A percentile compares a stretch with the other conserved stretches of the same genome.
These are phyloP conservation scores for Hermetia illucens DNA, from an alignment of 1,140 invertebrate species.

Conservation along the genomic window DNA sequence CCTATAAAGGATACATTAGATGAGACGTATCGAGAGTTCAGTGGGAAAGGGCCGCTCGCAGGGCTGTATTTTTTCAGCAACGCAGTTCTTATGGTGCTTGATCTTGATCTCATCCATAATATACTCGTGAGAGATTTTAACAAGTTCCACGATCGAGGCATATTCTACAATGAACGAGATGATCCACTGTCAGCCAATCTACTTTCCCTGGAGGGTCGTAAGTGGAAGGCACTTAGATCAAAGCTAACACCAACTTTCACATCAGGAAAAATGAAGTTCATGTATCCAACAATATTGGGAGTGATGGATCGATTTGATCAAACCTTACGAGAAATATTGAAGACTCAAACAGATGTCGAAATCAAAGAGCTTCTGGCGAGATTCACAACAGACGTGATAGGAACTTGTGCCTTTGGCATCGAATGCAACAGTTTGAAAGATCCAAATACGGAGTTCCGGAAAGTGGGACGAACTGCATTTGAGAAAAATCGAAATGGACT, in stretches of 20 bases:
- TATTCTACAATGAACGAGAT: constrained; percentile 31
- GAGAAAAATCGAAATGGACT: background rate
- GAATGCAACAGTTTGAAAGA: constrained; percentile 33
- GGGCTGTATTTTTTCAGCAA: constrained; percentile 24
- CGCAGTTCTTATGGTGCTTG: constrained; percentile 31
- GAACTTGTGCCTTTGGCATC: constrained; percentile 37
- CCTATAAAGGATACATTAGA: background rate
- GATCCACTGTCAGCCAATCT: constrained; percentile 37
- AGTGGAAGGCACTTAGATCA: constrained; percentile 35
- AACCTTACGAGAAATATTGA: constrained; percentile 5
- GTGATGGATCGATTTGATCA: constrained; percentile 13
- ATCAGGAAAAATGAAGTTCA: constrained; percentile 34
- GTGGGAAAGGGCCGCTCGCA: background rate
- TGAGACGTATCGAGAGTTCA: constrained; percentile 10
- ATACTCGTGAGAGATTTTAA: constrained; percentile 35
- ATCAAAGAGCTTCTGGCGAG: constrained; percentile 25
- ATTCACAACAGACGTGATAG: constrained; percentile 41
- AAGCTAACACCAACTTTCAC: constrained; percentile 39
- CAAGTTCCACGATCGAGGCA: constrained; percentile 32
- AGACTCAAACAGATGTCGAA: background rate
- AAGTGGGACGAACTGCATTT: constrained; percentile 13
- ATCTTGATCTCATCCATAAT: constrained; percentile 32
- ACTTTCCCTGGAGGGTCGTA: constrained; percentile 33
- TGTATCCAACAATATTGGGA: constrained; percentile 21
- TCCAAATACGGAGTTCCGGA: constrained; percentile 32